Conservation (phyloP, 2,797 vertebrate species). For the Tadarida brasiliensis region DNA sequence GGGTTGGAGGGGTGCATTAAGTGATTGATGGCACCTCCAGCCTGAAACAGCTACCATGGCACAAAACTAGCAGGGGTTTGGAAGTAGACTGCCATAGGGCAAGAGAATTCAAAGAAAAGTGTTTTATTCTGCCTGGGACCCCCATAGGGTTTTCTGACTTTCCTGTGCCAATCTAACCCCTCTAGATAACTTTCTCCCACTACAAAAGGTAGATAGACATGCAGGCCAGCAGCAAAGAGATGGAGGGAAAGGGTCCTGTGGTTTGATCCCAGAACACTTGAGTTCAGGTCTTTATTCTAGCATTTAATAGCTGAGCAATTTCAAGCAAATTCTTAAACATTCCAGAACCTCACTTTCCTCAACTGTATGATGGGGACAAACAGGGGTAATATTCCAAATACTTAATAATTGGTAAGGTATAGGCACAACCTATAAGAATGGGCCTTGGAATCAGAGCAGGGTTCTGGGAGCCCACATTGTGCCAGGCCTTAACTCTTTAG, state of each 20-base stretch:
- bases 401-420: background rate
- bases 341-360: conserved; percentile 6
- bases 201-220: background rate
- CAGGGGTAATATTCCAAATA: background rate
- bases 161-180: background rate
- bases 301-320: conserved; percentile 6
- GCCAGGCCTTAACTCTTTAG: background rate
- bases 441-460: background rate
- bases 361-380: conserved; percentile 37
- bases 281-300: conserved; percentile 38
- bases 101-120: conserved; percentile 44
- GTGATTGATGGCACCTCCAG: background rate
- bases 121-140: background rate
- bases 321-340: background rate
- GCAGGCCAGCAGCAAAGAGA: background rate
- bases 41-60: background rate
- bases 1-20: background rate
- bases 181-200: background rate
- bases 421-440: background rate
- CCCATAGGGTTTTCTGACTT: background rate
- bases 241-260: background rate
- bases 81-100: background rate
- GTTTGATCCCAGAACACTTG: conserved; percentile 19
- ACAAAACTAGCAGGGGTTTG: background rate
- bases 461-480: background rate